phyloP scores from a whole-genome alignment of 2,888 invertebrate species.

The Prenolepis imparis region DNA sequence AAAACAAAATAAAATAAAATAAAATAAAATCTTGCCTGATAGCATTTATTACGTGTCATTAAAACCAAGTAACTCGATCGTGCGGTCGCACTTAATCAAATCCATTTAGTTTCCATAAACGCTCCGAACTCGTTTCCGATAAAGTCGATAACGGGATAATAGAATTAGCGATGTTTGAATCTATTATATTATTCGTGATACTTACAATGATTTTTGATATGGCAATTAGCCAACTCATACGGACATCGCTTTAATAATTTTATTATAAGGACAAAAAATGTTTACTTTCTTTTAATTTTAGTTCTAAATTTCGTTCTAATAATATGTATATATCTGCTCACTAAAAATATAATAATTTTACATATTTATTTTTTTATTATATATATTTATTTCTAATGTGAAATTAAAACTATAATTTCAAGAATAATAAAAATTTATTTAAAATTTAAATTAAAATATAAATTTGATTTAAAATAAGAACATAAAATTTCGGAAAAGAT shows the following conservation, averaged over 20 bases:
- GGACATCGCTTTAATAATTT: conserved; percentile 22
- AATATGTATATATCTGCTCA: background rate
- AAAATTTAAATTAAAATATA: background rate
- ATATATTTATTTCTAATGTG: background rate
- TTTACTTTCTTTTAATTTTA: background rate
- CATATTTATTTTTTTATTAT: background rate
- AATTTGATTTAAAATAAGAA: background rate
- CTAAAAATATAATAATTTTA: conserved; percentile 3
- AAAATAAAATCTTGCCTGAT: conserved; percentile 3
- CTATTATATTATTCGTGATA: conserved; percentile 38
- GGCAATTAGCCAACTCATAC: conserved; percentile 28
- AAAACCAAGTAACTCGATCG: conserved; percentile 35
- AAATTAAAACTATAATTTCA: conserved; percentile 18
- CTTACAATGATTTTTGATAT: conserved; percentile 41
- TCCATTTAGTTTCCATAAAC: conserved; percentile 48
- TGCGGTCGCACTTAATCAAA: conserved; percentile 22
- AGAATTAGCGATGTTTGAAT: conserved; percentile 51
- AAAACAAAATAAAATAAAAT: conserved; percentile 17
- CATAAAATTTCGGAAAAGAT: background rate
- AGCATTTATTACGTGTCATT: conserved; percentile 35
- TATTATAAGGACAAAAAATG: background rate
- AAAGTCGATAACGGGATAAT: conserved; percentile 46
- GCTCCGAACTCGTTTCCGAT: conserved; percentile 33
- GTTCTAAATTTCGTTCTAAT: background rate
- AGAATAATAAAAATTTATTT: background rate